Conservation (phyloP, 2,888 invertebrate genomes). For the Trissolcus brochymenae region DNA sequence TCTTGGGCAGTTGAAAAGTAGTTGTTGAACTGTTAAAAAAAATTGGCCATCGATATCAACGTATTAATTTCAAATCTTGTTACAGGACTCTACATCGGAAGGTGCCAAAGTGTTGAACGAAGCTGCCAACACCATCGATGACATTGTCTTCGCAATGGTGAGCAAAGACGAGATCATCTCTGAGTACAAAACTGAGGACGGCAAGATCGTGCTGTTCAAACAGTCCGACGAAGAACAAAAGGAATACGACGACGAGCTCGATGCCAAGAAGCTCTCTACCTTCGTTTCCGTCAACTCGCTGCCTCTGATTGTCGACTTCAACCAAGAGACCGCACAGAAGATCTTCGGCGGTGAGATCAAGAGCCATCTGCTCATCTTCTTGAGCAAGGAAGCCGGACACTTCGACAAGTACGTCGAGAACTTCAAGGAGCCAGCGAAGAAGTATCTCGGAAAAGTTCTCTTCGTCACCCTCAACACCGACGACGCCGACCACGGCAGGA, state of each 20-base stretch:
- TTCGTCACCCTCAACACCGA: slow-evolving; percentile 97
- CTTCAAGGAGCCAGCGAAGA: slow-evolving; percentile 89
- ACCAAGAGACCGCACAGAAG: slow-evolving; percentile 97
- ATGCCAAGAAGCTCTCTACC: slow-evolving; percentile 84
- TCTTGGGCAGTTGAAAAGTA: too few species aligned
- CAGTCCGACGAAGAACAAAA: slow-evolving; percentile 92
- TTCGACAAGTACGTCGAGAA: slow-evolving; percentile 87
- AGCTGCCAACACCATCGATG: slow-evolving; percentile 89
- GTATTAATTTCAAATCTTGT: slow-evolving; percentile 7
- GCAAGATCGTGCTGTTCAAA: slow-evolving; percentile 92
- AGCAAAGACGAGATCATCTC: slow-evolving; percentile 86
- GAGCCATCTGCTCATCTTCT: slow-evolving; percentile 95
- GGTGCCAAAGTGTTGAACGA: slow-evolving; percentile 90
- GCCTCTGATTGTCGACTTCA: slow-evolving; percentile 96
- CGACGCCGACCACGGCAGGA: slow-evolving; percentile 96
- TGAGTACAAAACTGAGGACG: slow-evolving; percentile 88
- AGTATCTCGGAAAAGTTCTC: slow-evolving; percentile 91
- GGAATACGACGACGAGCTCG: slow-evolving; percentile 83
- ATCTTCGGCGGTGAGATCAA: slow-evolving; percentile 99
- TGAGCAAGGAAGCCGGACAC: slow-evolving; percentile 92
- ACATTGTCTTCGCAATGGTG: slow-evolving; percentile 92
- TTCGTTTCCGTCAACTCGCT: slow-evolving; percentile 91
- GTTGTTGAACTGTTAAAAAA: too few species aligned
- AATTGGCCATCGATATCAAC: too few species aligned
- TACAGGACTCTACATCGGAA: slow-evolving; percentile 83